phyloP scores from a whole-genome alignment of 2,113 vertebrate genomes.

The Morone chrysops region DNA sequence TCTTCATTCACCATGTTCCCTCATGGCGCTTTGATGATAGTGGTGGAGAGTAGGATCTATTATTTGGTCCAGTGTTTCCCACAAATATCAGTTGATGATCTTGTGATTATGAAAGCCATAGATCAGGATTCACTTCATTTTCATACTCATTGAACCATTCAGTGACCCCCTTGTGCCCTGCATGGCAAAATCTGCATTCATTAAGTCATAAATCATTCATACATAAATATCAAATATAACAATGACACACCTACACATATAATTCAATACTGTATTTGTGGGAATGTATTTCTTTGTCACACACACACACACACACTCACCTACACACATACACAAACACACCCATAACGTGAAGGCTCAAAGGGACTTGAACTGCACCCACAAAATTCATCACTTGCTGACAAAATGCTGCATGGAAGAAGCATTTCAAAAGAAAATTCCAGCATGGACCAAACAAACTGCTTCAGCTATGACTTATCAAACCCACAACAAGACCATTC shows the following conservation, averaged over 20 bases:
- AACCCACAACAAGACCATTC: conserved; percentile 56
- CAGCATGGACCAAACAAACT: conserved; percentile 38
- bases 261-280: too few relatives aligned
- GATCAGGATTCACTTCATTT: not conserved
- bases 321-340: not conserved
- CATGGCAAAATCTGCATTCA: not conserved
- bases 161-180: not conserved
- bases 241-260: too few relatives aligned
- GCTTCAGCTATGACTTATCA: conserved; percentile 59
- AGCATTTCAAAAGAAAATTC: conserved; percentile 45
- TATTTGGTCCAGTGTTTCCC: not conserved
- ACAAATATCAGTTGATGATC: not conserved
- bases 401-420: conserved; percentile 39
- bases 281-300: too few relatives aligned
- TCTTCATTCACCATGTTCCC: not conserved
- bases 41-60: not conserved
- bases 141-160: not conserved
- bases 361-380: conserved; percentile 34
- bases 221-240: not conserved
- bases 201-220: not conserved
- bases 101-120: not conserved
- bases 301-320: not conserved
- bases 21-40: not conserved
- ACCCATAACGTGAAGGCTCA: not conserved
- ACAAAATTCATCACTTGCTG: conserved; percentile 36